phyloP scores from a whole-genome alignment of 1,140 invertebrate species.

The Euschistus heros region DNA sequence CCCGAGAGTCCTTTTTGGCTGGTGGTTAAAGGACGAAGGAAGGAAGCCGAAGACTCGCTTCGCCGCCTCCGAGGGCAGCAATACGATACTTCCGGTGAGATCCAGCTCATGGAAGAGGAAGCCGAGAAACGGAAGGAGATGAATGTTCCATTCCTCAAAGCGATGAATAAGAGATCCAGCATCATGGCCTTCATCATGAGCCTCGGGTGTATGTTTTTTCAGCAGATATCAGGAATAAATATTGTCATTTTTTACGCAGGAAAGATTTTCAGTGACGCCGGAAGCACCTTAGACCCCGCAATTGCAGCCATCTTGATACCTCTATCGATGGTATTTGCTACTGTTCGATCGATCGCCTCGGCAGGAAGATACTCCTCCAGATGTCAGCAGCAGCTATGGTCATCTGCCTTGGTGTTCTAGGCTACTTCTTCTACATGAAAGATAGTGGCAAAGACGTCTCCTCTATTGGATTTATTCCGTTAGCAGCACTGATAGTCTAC shows the following conservation, averaged over 20 bases:
- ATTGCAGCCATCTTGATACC: constrained; percentile 30
- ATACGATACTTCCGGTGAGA: constrained; percentile 44
- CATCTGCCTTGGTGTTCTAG: constrained; percentile 34
- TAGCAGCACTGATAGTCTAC: constrained; percentile 45
- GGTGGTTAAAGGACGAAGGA: constrained; percentile 29
- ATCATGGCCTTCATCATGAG: constrained; percentile 58
- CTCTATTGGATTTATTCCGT: constrained; percentile 54
- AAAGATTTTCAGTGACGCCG: constrained; percentile 54
- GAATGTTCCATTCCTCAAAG: constrained; percentile 44
- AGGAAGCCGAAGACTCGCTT: constrained; percentile 33
- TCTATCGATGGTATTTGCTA: constrained; percentile 33
- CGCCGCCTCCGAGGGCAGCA: constrained; percentile 47
- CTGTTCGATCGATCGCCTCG: constrained; percentile 39
- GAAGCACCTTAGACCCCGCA: constrained; percentile 40
- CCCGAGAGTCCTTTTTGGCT: constrained; percentile 39
- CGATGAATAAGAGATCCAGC: constrained; percentile 45
- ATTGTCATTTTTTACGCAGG: constrained; percentile 70
- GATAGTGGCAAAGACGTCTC: constrained; percentile 23
- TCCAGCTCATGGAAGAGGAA: not conserved
- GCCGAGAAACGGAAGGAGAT: constrained; percentile 45
- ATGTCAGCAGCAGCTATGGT: constrained; percentile 40
- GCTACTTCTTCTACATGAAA: constrained; percentile 30
- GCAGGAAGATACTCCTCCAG: constrained; percentile 43
- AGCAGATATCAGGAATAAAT: constrained; percentile 76
- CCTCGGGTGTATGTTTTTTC: constrained; percentile 70